These are phyloP conservation scores for Anolis sagrei DNA, from an alignment of 2,113 vertebrate species.

Conservation along the genomic window DNA sequence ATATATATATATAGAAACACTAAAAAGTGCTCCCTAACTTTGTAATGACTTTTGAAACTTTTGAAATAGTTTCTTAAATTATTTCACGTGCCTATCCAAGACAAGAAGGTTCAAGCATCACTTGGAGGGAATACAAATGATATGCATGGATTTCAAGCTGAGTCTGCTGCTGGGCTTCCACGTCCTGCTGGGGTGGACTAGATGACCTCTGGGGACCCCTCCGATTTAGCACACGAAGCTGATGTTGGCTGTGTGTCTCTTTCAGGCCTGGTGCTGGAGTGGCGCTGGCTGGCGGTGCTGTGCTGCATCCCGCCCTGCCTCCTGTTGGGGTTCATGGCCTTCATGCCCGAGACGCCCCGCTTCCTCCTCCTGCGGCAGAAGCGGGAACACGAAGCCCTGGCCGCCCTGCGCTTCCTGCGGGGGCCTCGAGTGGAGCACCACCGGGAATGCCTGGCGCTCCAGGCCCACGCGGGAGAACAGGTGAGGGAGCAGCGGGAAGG, in stretches of 20 bases:
- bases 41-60: too few relatives aligned
- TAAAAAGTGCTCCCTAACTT: too few relatives aligned
- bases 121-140: too few relatives aligned
- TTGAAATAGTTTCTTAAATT: too few relatives aligned
- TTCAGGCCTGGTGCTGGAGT: slow-evolving; percentile 81
- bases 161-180: too few relatives aligned
- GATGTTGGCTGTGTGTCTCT: background rate
- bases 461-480: slow-evolving; percentile 73
- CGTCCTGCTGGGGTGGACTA: too few relatives aligned
- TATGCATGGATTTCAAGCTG: too few relatives aligned
- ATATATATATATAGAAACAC: too few relatives aligned
- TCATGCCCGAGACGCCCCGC: slow-evolving; percentile 91
- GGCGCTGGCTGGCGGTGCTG: slow-evolving; percentile 92
- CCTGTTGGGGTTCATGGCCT: slow-evolving; percentile 87
- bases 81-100: too few relatives aligned
- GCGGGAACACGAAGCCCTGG: slow-evolving; percentile 80
- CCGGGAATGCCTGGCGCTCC: slow-evolving; percentile 83
- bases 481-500: slow-evolving; percentile 62
- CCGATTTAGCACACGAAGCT: too few relatives aligned
- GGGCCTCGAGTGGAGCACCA: slow-evolving; percentile 80
- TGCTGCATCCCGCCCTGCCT: slow-evolving; percentile 82
- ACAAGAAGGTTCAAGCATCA: too few relatives aligned
- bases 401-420: slow-evolving; percentile 85
- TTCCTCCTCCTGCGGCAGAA: slow-evolving; percentile 86
- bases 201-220: too few relatives aligned